phyloP scores from a whole-genome alignment of 2,113 vertebrate species.

The Dolichotis patagonum region DNA sequence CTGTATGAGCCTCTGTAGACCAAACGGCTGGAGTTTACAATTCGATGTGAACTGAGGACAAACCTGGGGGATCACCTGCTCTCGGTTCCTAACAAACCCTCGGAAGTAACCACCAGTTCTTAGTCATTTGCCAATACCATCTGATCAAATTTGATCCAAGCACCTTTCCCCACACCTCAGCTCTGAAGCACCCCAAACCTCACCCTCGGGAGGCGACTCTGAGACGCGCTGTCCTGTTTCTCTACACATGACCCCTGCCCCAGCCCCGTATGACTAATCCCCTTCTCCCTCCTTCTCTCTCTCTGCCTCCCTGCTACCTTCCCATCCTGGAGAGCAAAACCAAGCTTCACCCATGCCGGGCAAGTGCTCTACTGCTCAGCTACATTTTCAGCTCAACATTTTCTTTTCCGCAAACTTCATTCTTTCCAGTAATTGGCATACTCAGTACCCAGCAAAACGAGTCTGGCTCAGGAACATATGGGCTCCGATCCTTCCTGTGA shows the following conservation, averaged over 20 bases:
- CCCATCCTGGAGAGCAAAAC: not conserved
- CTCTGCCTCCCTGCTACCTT: too few species aligned
- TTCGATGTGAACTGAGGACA: not conserved
- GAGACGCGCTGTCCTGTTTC: not conserved
- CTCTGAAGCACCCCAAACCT: not conserved
- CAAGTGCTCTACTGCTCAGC: not conserved
- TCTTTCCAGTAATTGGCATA: not conserved
- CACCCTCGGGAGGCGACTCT: not conserved
- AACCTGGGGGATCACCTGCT: not conserved
- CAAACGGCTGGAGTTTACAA: not conserved
- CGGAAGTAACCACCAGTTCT: not conserved
- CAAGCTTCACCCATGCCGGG: not conserved
- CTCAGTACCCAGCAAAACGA: not conserved
- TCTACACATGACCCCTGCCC: not conserved
- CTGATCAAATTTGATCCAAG: not conserved
- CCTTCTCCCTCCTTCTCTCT: not conserved
- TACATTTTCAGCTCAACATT: not conserved
- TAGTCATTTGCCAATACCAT: not conserved
- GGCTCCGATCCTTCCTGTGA: not conserved
- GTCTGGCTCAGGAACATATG: not conserved
- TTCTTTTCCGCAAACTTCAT: not conserved
- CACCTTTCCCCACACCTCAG: not conserved
- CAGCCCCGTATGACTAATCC: not conserved
- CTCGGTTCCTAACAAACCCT: not conserved
- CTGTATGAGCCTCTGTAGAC: not conserved